phyloP scores from a whole-genome alignment of 2,113 vertebrate genomes.

The Indicator indicator region DNA sequence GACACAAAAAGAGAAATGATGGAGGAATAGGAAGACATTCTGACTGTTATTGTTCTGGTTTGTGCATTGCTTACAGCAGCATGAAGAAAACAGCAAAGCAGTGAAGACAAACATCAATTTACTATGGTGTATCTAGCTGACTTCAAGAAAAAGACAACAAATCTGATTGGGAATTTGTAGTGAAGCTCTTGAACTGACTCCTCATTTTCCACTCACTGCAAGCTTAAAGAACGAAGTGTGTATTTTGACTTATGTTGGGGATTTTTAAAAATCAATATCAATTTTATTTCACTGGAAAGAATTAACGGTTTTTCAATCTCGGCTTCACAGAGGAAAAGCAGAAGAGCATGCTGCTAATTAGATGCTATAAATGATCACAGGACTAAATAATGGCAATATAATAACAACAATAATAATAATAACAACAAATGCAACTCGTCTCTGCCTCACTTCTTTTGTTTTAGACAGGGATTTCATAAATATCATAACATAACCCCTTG shows the following conservation, averaged over 20 bases:
- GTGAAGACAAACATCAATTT: not conserved
- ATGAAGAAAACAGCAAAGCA: not conserved
- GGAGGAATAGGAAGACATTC: not conserved
- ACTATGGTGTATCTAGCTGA: not conserved
- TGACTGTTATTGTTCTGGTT: not conserved
- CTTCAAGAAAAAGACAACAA: not conserved
- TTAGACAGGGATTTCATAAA: not conserved
- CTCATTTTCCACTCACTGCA: not conserved
- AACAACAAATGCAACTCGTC: not conserved
- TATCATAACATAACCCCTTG: not conserved
- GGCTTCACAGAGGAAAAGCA: not conserved
- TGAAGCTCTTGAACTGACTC: not conserved
- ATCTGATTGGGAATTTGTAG: not conserved
- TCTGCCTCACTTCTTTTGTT: not conserved
- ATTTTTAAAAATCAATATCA: not conserved
- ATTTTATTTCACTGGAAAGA: not conserved
- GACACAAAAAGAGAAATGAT: not conserved
- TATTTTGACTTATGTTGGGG: not conserved
- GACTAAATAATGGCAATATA: not conserved
- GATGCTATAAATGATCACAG: not conserved
- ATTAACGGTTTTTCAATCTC: slow-evolving; percentile 3
- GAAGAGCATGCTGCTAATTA: not conserved
- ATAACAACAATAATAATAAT: no score
- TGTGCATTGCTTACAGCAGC: not conserved
- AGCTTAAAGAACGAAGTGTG: not conserved